Evolutionary conservation across 2,113 vertebrate genomes (phyloP).

Genomic region (Xyliphius kryptos): DNA sequence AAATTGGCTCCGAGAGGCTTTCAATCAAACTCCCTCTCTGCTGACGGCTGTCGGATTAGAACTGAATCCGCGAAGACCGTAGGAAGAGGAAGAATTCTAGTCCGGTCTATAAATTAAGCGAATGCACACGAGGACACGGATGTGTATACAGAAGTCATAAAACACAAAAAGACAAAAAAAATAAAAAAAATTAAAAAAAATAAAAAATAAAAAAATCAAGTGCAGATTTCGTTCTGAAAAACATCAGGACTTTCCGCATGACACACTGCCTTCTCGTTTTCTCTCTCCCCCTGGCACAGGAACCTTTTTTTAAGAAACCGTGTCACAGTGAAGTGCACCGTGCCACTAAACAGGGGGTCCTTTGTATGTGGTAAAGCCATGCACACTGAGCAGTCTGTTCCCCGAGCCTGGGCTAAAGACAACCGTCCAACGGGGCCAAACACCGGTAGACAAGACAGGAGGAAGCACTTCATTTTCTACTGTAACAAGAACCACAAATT

Average conservation of each 20-base stretch:
- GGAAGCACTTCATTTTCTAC: neutral
- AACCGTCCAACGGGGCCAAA: conserved; percentile 25
- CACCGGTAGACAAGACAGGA: conserved; percentile 11
- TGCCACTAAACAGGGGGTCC: conserved; percentile 41
- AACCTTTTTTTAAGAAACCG: conserved; percentile 25
- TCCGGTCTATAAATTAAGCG: conserved; percentile 31
- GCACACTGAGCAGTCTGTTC: conserved; percentile 47
- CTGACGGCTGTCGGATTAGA: conserved; percentile 27
- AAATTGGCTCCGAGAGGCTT: conserved; percentile 30
- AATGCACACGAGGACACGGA: neutral
- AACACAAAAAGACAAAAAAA: conserved; percentile 2
- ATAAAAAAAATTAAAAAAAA: too few species aligned
- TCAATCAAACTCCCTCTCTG: conserved; percentile 35
- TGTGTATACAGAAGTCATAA: conserved; percentile 25
- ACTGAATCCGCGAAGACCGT: conserved; percentile 19
- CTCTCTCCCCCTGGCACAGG: conserved; percentile 7
- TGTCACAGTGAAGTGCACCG: conserved; percentile 20
- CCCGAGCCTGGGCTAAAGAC: conserved; percentile 38
- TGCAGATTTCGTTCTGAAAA: conserved; percentile 1
- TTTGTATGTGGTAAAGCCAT: conserved; percentile 42
- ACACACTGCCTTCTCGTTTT: conserved; percentile 2
- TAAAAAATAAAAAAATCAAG: too few species aligned
- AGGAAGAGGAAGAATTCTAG: conserved; percentile 19
- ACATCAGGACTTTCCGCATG: conserved; percentile 13
- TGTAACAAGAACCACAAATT: too few species aligned